phyloP scores from a whole-genome alignment of 2,113 vertebrate genomes.

The Macrotis lagotis region DNA sequence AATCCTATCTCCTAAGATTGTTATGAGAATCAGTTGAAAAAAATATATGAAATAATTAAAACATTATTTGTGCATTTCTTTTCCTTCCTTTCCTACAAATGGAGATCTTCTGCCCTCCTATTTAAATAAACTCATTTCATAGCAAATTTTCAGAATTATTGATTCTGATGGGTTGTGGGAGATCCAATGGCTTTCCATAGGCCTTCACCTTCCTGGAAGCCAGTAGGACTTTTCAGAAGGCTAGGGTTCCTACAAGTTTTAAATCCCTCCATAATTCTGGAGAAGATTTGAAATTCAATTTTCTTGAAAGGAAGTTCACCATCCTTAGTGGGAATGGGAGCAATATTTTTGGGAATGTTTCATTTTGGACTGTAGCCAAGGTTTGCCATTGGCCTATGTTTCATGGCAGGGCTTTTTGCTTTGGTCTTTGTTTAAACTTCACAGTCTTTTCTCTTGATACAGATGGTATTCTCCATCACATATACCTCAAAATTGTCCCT shows the following conservation, averaged over 20 bases:
- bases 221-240: conserved; percentile 37
- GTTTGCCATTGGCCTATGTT: background rate
- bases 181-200: conserved; percentile 45
- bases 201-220: conserved; percentile 63
- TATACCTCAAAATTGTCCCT: too few species aligned
- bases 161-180: conserved; percentile 51
- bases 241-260: background rate
- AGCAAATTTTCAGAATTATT: conserved; percentile 70
- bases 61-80: background rate
- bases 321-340: background rate
- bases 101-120: conserved; percentile 27
- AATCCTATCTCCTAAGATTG: background rate
- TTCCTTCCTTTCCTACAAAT: background rate
- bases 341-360: background rate
- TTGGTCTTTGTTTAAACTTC: too few species aligned
- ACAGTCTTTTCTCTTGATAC: too few species aligned
- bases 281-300: background rate
- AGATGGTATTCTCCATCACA: too few species aligned
- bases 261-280: background rate
- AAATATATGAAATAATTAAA: too few species aligned
- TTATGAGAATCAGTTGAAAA: background rate
- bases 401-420: background rate
- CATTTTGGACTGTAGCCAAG: background rate
- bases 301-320: conserved; percentile 37
- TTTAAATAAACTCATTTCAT: conserved; percentile 35